phyloP scores from a whole-genome alignment of 2,113 vertebrate genomes.

The Orthonyx spaldingii region DNA sequence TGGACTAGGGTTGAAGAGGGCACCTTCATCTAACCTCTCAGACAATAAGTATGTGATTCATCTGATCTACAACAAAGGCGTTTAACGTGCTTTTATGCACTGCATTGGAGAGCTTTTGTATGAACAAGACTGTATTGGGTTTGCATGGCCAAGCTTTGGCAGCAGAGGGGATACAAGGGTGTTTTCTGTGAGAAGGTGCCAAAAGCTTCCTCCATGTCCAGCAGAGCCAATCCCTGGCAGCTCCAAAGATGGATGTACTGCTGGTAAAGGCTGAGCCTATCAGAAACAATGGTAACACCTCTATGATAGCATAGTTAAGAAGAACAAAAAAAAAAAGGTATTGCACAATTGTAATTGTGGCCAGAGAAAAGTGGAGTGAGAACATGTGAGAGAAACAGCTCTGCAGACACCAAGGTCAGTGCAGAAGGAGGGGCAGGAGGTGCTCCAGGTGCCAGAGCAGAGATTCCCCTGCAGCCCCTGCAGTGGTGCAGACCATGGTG shows the following conservation, averaged over 20 bases:
- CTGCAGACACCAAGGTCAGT: not conserved
- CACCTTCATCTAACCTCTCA: no score
- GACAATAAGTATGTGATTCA: not conserved
- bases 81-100: not conserved
- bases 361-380: not conserved
- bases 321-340: not conserved
- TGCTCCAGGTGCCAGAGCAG: not conserved
- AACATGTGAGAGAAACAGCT: rapidly evolving
- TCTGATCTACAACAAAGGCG: not conserved
- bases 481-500: not conserved
- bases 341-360: not conserved
- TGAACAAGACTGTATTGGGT: not conserved
- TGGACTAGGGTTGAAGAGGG: not conserved
- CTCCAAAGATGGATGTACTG: not conserved
- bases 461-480: not conserved
- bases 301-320: not conserved
- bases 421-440: not conserved
- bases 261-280: not conserved
- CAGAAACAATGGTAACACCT: not conserved
- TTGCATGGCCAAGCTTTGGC: no score
- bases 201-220: not conserved
- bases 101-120: not conserved
- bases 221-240: not conserved
- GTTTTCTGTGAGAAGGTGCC: not conserved
- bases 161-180: not conserved